These are phyloP conservation scores for Drosophila tripunctata DNA, from an alignment of 2,888 invertebrate species.

Conservation along the genomic window DNA sequence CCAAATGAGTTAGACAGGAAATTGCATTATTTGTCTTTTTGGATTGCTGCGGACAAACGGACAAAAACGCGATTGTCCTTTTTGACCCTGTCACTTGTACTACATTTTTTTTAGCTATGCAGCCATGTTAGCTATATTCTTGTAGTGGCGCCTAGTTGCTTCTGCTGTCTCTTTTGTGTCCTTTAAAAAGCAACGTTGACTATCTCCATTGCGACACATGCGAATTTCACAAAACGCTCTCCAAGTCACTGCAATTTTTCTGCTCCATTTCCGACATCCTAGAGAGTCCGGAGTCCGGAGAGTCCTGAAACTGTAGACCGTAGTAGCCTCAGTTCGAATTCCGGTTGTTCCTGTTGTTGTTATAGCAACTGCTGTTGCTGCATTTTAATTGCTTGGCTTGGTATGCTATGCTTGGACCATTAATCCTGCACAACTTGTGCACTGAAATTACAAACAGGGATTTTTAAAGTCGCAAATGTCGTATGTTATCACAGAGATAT, in stretches of 20 bases:
- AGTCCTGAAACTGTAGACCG: too few species aligned
- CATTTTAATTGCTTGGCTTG: slow-evolving; percentile 76
- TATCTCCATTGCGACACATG: slow-evolving; percentile 68
- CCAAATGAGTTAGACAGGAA: slow-evolving; percentile 78
- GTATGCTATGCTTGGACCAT: slow-evolving; percentile 73
- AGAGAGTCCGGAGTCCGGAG: too few species aligned
- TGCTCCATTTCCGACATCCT: slow-evolving; percentile 73
- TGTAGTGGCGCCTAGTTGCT: slow-evolving; percentile 1
- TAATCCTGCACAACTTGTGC: slow-evolving; percentile 79
- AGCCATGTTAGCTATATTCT: too few species aligned
- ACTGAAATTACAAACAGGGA: slow-evolving; percentile 71
- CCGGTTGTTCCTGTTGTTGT: slow-evolving; percentile 18
- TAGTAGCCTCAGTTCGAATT: not conserved
- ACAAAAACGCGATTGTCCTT: slow-evolving; percentile 45
- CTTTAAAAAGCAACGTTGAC: slow-evolving; percentile 62
- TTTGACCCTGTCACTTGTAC: slow-evolving; percentile 2
- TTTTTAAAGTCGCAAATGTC: slow-evolving; percentile 79
- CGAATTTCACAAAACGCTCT: slow-evolving; percentile 72
- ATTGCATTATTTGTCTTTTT: slow-evolving; percentile 80
- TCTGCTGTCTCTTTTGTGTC: not conserved
- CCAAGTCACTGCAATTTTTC: slow-evolving; percentile 77
- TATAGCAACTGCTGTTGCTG: slow-evolving; percentile 50
- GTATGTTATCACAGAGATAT: slow-evolving; percentile 64
- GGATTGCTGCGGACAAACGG: slow-evolving; percentile 64
- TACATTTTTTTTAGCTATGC: not conserved